Evolutionary conservation across 2,888 invertebrate species (phyloP), one percentile per base, ranked within the genome.

Genomic region (Toxonevra muliebris): DNA sequence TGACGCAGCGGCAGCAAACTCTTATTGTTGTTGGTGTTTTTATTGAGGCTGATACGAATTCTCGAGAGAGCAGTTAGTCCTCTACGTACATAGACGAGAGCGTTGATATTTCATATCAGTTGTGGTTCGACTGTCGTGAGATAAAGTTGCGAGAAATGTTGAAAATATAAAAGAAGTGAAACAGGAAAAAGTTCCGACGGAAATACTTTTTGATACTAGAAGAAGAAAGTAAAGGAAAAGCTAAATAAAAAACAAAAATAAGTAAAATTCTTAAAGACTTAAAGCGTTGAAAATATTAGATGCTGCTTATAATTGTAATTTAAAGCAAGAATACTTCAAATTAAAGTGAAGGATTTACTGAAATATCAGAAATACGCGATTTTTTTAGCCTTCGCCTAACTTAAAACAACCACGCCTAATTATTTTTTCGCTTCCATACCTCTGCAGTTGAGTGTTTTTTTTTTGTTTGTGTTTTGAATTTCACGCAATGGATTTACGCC

Each of bases 401-500:
- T 2, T 30, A 4, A 30, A 30, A 30, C 30, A 4, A 30, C 30
- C 30, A 30, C 30, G 30, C 30, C 30, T 30, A 30, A 4, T 30
- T 30, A 30, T 30, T 30, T 30, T 30, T 7, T 30, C 7, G 30
- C 30, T 7, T 30, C 7, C 30, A 58, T 15, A 30, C 3, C 5
- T 2, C 1, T 13, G 15, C 19, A 17, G n/a, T 52, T 9, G 7
- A 52, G 7, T 17, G 10, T 52, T 12, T 52, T 52, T 52, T 4
- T n/a, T 3, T 10, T 0, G n/a, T n/a, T n/a, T n/a, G n/a, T n/a
- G n/a, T n/a, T 5, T 7, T 17, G 19, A 10, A n/a, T 10, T 17
- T 4, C 66, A 66, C 48, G 55, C n/a, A 41, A 84, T 84, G 84
- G 84, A 85, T 74, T 74, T 85, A 61, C 78, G 84, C 57, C 82